Evolutionary conservation across 2,797 vertebrate species (phyloP), one percentile per base, ranked within the genome.

Genomic region (Enteromius viviparus): DNA sequence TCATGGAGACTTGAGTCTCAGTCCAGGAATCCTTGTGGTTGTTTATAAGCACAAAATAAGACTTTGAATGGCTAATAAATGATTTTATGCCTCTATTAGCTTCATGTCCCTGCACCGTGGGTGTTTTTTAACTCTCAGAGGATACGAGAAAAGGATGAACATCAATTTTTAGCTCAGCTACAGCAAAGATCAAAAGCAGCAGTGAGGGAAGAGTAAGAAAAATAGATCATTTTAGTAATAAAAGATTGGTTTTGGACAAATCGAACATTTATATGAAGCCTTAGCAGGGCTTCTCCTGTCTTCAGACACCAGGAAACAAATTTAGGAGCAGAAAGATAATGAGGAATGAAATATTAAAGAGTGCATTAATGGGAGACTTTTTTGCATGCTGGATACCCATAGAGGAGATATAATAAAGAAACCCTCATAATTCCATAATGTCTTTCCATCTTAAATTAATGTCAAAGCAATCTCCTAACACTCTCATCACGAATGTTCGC

Each of bases 301-400:
- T 51, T 74, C 55, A 80, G 62, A 81, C 60, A 45, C 69, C 60
- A 40, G 42, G 68, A 83, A 82, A 75, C 82, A 82, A 81, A 81
- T 85, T 75, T 74, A 82, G 78, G 70, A 62, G 40, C 72, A 49
- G 68, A 79, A 83, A 72, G 80, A 86, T 84, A 86, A 82, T 87
- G 71, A 85, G 82, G 84, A 83, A 76, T 88, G 17, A 85, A 82
- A 78, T 78, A 86, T 81, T 64, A 84, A 88, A 88, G 76, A 81
- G 74, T 79, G 75, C 84, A 85, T 87, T 88, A 87, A 87, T 83
- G 84, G 82, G 80, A 89, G 65, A 80, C 78, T 69, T 86, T 88
- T 85, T 81, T 70, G 81, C 80, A 76, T 81, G 71, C 64, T 55
- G 85, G 81, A 87, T 87, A 82, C 68, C 76, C 65, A 51, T 53